Evolutionary conservation across 2,888 invertebrate species (phyloP).

Genomic region (Ypsolopha scabrella): DNA sequence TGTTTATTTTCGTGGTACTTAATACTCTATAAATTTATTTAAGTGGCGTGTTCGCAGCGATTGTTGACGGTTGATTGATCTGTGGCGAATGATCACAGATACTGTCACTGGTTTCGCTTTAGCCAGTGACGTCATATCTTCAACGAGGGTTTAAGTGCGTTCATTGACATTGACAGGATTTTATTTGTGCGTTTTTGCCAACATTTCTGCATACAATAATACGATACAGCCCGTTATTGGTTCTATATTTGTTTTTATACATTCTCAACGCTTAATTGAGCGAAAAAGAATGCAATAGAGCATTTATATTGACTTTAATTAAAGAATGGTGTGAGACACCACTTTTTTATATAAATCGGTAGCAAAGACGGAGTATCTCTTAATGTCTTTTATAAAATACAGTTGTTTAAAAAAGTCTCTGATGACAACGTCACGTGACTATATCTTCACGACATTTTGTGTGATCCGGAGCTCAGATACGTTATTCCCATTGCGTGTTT

Average conservation of each 20-base stretch:
- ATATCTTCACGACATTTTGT: slow-evolving; percentile 1
- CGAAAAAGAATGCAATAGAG: too few relatives aligned
- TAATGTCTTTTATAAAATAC: neutral
- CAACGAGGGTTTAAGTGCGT: neutral
- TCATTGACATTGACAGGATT: slow-evolving; percentile 33
- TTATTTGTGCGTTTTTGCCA: slow-evolving; percentile 18
- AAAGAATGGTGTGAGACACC: too few relatives aligned
- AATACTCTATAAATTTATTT: slow-evolving; percentile 70
- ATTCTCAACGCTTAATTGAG: too few relatives aligned
- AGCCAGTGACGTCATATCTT: neutral
- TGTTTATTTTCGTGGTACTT: slow-evolving; percentile 68
- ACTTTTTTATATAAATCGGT: too few relatives aligned
- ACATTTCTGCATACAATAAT: neutral
- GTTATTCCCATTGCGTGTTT: slow-evolving; percentile 9
- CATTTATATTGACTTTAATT: too few relatives aligned
- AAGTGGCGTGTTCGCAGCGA: slow-evolving; percentile 62
- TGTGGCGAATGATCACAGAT: slow-evolving; percentile 5
- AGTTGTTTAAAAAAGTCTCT: neutral
- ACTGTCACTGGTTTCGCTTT: neutral
- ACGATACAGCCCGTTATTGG: neutral
- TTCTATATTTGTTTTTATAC: neutral
- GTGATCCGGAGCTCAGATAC: slow-evolving; percentile 3
- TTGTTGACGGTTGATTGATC: slow-evolving; percentile 62
- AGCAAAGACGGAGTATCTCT: too few relatives aligned
- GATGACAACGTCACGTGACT: neutral